phyloP scores from a whole-genome alignment of 2,113 vertebrate species.

The Brachirus orientalis region DNA sequence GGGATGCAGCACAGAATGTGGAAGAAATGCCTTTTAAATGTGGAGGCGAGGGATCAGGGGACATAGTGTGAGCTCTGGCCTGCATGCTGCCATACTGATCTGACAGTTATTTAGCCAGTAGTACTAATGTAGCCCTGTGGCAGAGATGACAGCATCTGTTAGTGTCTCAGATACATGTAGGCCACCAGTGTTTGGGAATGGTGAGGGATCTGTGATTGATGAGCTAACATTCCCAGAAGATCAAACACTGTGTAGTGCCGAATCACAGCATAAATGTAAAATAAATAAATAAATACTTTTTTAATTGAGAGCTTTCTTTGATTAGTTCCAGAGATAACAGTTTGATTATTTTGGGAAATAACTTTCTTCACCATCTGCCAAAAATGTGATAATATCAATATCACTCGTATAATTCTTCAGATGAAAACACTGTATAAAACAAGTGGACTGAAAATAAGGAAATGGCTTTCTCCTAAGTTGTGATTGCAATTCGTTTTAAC shows the following conservation, averaged over 20 bases:
- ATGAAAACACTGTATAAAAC: no score
- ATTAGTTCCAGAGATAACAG: no score
- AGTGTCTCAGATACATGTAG: constrained; percentile 76
- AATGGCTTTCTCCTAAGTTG: no score
- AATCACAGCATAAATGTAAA: no score
- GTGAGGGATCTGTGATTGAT: constrained; percentile 87
- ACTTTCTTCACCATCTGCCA: no score
- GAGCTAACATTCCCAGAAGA: constrained; percentile 79
- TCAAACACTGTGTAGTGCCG: constrained; percentile 42
- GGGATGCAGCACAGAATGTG: constrained; percentile 67
- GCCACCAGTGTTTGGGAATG: constrained; percentile 78
- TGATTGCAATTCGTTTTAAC: no score
- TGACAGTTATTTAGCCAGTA: constrained; percentile 82
- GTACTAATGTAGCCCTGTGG: constrained; percentile 74
- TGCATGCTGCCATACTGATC: constrained; percentile 73
- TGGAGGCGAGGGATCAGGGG: constrained; percentile 57
- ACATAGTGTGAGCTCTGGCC: constrained; percentile 63
- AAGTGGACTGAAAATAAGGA: no score
- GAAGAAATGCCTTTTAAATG: constrained; percentile 71
- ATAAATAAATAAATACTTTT: background rate
- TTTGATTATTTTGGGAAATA: no score
- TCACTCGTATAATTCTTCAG: background rate
- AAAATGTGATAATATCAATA: background rate
- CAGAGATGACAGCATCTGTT: constrained; percentile 79
- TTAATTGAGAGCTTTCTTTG: no score